Base-by-base conservation (phyloP, 2,797 vertebrate genomes). In the Enteromius radiatus region DNA sequence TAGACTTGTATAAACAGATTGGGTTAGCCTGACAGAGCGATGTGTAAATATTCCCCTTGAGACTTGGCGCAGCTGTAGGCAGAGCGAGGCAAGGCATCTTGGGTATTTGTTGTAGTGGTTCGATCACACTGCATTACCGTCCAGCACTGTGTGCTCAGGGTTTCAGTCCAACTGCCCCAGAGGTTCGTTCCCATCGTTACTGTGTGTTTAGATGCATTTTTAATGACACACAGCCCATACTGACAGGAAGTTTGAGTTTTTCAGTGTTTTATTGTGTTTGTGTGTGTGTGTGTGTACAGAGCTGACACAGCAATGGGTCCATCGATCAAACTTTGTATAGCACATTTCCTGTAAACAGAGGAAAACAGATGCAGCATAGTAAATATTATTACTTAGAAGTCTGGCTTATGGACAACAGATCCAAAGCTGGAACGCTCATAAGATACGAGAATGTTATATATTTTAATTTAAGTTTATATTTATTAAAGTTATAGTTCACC, bases 31-130 rank as follows among this genome's bases (percentile, higher is more conserved):
- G 54, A 64, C 78, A 70, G 54, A 76, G 68, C n/a, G 14, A 63
- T 71, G 82, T 69, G 82, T 83, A 80, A 84, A 80, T 80, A 76
- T 76, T 84, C 68, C 65, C 67, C 49, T 31, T 47, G 84, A 81
- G 54, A 85, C 45, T 71, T 85, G 69, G 80, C 65, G 70, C 74
- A 85, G 84, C 84, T 85, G 79, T 81, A 41, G 33, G 78, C 74
- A 26, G 74, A 76, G 65, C 23, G 33, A 63, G 65, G 73, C 38
- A 45, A 47, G 21, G 74, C 64, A 83, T 61, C 12, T 17, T 83
- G 64, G 73, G 63, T 77, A 61, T 69, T 76, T 82, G 26, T 77
- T 76, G 49, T 17, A 76, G 80, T 67, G 80, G 61, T 76, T 76
- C 47, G 26, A 65, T 83, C 74, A 63, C 26, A 69, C 26, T 83